Evolutionary conservation across 2,113 vertebrate genomes (phyloP), one percentile per base, ranked within the genome.

Genomic region (Reinhardtius hippoglossoides): DNA sequence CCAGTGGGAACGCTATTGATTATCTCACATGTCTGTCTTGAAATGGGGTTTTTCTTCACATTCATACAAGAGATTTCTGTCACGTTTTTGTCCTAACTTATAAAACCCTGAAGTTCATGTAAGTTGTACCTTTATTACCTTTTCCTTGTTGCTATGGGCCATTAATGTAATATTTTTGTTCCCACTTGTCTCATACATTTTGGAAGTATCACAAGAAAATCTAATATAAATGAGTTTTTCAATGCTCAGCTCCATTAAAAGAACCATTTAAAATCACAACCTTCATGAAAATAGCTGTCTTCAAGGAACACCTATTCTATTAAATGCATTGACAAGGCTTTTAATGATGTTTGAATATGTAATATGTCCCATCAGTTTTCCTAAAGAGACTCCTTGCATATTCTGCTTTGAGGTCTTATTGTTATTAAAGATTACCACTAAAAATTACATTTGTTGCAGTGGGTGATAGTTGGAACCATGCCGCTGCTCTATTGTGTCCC

Each of bases 1-100:
- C 76, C 68, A 63, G 71, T 61, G 78, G 83, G 67, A 86, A 74
- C 85, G 58, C 62, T 80, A 81, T 86, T 87, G 80, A 91, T 91
- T 83, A 81, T 75, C 66, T 83, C 50, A 52, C 18, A 67, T 60
- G 58, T 76, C 76, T 78, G 70, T 74, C 82, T 78, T 26, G 21
- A 71, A 67, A 3, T 61, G 55, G 65, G 63, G 54, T 65, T 87
- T 86, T 87, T 81, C 31, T 31, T 31, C 6, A 31, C 31, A 55
- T 76, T 74, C 18, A 60, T 16, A 70, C 44, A 15, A 46, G 10
- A 66, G 54, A 26, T 75, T 57, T 82, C 74, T 31, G 31, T 31
- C 31, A 31, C 6, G 5, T 31, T 31, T 31, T 7, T 76, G 70
- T 69, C 78, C 59, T 81, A 21, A 57, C 46, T 63, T 16, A 0